Base-by-base conservation (phyloP, 2,797 vertebrate genomes). In the Echiichthys vipera region DNA sequence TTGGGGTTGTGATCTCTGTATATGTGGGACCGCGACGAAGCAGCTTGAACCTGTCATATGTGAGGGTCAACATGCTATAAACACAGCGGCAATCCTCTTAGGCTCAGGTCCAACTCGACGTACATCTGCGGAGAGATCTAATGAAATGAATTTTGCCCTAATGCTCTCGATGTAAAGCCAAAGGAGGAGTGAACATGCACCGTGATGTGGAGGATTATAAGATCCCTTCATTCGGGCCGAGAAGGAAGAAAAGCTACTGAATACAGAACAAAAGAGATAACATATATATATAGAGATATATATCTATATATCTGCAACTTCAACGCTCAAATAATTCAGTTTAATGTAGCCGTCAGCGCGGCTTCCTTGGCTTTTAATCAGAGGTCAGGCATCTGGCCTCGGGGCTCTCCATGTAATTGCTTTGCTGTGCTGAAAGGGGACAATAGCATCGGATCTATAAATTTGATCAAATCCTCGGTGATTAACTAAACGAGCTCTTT, bases 401-500 rank as follows among this genome's bases (percentile, higher is more conserved):
- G 0, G 34, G 66, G 71, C 57, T 84, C 20, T 81, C 78, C 43
- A 53, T 76, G 58, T 79, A 75, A 82, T 81, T 80, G 50, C 68
- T 73, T 59, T 12, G 74, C 78, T 84, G 71, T 77, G 77, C 39
- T 22, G 22, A 72, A 87, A 65, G 42, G n/a, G 59, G 55, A 90
- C 84, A 85, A 89, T 77, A 73, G 65, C 73, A 71, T 86, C 49
- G 77, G 66, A 87, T 83, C 81, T 76, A 88, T 85, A 80, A 59
- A 83, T 85, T 36, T 78, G 83, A 89, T 84, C 58, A 84, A 76
- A 76, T 89, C 78, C 76, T 51, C 40, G 20, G 78, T 87, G 87
- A 91, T 91, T 86, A 91, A 88, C 80, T 84, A 81, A 86, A 91
- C 76, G 81, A 88, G 74, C 74, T 80, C 40, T 70, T 87, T 81